Conservation (phyloP, 2,888 invertebrate genomes). For the Agrilus cyanescens region DNA sequence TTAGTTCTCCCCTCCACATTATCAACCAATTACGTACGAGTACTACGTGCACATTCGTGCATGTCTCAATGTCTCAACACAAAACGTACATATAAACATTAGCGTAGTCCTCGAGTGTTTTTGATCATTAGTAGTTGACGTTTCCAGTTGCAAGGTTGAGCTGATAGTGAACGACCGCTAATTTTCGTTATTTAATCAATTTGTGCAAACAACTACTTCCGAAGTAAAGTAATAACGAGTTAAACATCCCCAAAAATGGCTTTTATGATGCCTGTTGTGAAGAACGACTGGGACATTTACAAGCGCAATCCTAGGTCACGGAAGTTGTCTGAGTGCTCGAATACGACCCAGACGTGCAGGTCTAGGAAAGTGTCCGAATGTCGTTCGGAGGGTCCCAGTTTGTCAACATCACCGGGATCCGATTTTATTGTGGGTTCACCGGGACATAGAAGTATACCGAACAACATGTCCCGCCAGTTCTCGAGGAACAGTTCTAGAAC, state of each 20-base stretch:
- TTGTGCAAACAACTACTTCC: not conserved
- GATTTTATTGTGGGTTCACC: conserved; percentile 42
- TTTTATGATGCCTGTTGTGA: conserved; percentile 91
- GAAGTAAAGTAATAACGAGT: conserved; percentile 9
- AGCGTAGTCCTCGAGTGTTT: no score
- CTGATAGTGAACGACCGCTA: not conserved
- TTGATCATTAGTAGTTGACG: no score
- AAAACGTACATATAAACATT: not conserved
- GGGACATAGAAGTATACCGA: conserved; percentile 57
- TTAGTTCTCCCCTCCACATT: no score
- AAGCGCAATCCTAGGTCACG: conserved; percentile 68
- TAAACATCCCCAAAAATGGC: conserved; percentile 49
- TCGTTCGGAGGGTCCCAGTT: conserved; percentile 60
- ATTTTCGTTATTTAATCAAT: not conserved
- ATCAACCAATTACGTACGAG: no score
- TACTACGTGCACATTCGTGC: no score
- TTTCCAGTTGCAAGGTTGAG: not conserved
- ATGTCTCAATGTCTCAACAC: no score
- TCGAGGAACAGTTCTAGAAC: conserved; percentile 50
- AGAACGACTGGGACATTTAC: conserved; percentile 89
- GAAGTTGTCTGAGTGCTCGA: conserved; percentile 63
- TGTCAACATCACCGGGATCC: conserved; percentile 53
- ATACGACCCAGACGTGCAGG: conserved; percentile 45
- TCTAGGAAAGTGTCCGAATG: conserved; percentile 64
- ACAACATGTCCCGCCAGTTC: conserved; percentile 43